phyloP scores from a whole-genome alignment of 2,113 vertebrate genomes.

The Chelonoidis abingdonii region DNA sequence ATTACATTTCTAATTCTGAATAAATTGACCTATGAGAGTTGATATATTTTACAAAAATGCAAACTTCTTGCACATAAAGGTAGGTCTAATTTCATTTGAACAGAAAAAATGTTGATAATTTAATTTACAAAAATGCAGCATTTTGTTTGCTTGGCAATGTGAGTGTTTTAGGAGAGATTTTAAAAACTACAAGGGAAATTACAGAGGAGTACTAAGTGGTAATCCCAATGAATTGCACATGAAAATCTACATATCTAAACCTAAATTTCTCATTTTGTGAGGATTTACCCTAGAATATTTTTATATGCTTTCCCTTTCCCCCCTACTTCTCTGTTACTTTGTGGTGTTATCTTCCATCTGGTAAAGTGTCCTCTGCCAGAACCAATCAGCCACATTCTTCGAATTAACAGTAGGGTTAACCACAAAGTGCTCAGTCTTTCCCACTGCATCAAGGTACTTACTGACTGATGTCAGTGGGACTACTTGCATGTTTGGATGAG shows the following conservation, averaged over 20 bases:
- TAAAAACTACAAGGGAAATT: not conserved
- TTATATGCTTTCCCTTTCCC: not conserved
- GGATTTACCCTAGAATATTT: not conserved
- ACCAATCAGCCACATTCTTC: not conserved
- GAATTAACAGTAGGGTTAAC: not conserved
- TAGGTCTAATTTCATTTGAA: slow-evolving; percentile 19
- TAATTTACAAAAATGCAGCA: not conserved
- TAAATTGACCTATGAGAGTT: slow-evolving; percentile 83
- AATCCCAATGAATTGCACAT: not conserved
- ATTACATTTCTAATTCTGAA: slow-evolving; percentile 82
- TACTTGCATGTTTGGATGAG: accelerated
- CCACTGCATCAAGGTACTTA: not conserved
- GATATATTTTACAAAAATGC: slow-evolving; percentile 74
- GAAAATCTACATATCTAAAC: not conserved
- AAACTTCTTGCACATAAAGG: slow-evolving; percentile 55
- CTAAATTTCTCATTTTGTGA: not conserved
- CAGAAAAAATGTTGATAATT: not conserved
- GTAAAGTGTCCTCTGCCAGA: not conserved
- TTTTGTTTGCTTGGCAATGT: not conserved
- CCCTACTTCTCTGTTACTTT: accelerated
- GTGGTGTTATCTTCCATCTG: not conserved
- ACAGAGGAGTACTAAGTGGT: not conserved
- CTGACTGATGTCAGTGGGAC: not conserved
- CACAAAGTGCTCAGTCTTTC: not conserved
- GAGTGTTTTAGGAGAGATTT: not conserved